Percentiles rank a stretch among this genome's conserved stretches.
Conservation (phyloP, 2,113 vertebrate species). For the Synchiropus splendidus region DNA sequence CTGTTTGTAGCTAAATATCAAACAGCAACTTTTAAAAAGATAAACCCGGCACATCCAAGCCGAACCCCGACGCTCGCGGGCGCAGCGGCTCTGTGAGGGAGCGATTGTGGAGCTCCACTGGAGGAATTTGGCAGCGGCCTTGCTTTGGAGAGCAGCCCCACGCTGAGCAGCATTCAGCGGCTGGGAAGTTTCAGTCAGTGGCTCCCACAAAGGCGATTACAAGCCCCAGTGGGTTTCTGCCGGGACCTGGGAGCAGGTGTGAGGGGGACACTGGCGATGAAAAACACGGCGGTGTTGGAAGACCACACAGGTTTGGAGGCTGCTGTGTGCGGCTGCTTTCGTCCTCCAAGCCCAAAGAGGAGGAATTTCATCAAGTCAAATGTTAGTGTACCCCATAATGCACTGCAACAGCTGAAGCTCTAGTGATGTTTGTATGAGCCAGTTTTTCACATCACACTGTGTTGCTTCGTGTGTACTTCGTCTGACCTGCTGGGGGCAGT, state of each 20-base stretch:
- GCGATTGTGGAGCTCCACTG: conserved; percentile 94
- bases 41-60: too few species aligned
- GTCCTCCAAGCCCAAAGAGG: too few species aligned
- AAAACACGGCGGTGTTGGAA: conserved; percentile 74
- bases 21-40: too few species aligned
- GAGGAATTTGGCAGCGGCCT: conserved; percentile 94
- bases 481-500: too few species aligned
- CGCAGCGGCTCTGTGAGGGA: conserved; percentile 69
- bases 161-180: conserved; percentile 93
- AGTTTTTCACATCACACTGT: too few species aligned
- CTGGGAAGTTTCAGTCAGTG: conserved; percentile 94
- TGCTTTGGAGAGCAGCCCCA: conserved; percentile 89
- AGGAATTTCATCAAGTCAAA: not conserved
- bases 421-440: too few species aligned
- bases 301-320: conserved; percentile 81
- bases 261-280: conserved; percentile 83
- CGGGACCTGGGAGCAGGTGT: conserved; percentile 96
- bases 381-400: too few species aligned
- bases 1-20: too few species aligned
- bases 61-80: too few species aligned
- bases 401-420: too few species aligned
- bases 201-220: conserved; percentile 99
- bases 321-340: too few species aligned
- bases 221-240: conserved; percentile 97
- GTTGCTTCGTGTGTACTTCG: too few species aligned